Conservation (phyloP, 2,888 invertebrate genomes). For the Ophioninae sp. region DNA sequence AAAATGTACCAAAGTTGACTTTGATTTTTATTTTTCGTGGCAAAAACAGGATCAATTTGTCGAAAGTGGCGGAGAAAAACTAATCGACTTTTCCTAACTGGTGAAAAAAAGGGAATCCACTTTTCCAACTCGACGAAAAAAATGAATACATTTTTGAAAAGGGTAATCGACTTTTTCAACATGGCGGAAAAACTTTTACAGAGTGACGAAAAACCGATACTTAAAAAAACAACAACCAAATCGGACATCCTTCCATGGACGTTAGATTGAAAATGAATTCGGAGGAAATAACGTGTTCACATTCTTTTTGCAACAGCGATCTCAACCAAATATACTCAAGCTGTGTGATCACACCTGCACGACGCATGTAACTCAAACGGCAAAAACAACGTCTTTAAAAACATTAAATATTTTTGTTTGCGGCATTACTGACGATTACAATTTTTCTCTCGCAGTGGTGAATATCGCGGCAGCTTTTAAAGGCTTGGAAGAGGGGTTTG, state of each 20-base stretch:
- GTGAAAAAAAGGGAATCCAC: no score
- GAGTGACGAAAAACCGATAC: background rate
- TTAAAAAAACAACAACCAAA: background rate
- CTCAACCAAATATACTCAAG: background rate
- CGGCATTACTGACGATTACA: background rate
- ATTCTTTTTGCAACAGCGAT: background rate
- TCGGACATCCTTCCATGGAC: no score
- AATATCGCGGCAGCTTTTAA: background rate
- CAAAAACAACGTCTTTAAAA: background rate
- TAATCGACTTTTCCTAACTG: no score
- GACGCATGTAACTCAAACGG: background rate
- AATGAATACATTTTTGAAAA: no score
- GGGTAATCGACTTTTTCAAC: background rate
- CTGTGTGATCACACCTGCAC: background rate
- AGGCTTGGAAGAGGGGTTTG: background rate
- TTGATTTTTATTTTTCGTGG: background rate
- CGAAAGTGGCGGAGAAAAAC: background rate
- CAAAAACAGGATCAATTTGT: background rate
- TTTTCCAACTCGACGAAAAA: background rate
- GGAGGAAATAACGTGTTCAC: background rate
- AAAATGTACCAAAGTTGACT: background rate
- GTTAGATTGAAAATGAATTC: no score
- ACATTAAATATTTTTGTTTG: background rate
- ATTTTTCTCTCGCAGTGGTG: background rate
- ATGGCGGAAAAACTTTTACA: background rate